phyloP scores from a whole-genome alignment of 2,888 invertebrate species.

The Crepidodera aurea region DNA sequence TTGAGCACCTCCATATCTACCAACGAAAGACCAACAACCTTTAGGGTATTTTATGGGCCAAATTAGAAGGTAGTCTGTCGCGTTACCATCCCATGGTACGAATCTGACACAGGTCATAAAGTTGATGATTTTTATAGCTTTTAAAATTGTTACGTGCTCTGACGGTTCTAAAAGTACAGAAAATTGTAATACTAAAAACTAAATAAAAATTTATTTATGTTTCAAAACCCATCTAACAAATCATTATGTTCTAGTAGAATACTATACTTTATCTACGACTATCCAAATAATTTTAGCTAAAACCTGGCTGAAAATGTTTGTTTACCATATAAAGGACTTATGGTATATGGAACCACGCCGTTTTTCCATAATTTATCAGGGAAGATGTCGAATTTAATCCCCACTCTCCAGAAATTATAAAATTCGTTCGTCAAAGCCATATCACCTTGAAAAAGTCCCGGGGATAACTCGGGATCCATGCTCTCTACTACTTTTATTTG shows the following conservation, averaged over 20 bases:
- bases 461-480: conserved; percentile 71
- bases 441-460: conserved; percentile 73
- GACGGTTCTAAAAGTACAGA: conserved; percentile 66
- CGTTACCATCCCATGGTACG: conserved; percentile 71
- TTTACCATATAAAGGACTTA: conserved; percentile 69
- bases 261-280: too few relatives aligned
- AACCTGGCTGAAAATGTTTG: too few relatives aligned
- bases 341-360: conserved; percentile 71
- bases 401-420: conserved; percentile 69
- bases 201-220: too few relatives aligned
- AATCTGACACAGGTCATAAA: conserved; percentile 73
- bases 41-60: conserved; percentile 73
- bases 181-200: too few relatives aligned
- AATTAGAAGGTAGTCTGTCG: conserved; percentile 70
- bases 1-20: conserved; percentile 78
- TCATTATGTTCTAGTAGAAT: too few relatives aligned
- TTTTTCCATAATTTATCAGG: conserved; percentile 73
- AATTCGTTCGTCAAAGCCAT: conserved; percentile 71
- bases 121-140: conserved; percentile 69
- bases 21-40: conserved; percentile 81
- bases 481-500: too few relatives aligned
- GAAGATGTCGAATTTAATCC: conserved; percentile 71
- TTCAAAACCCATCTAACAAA: too few relatives aligned
- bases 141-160: conserved; percentile 67
- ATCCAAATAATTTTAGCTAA: too few relatives aligned